Conservation (phyloP, 2,888 invertebrate species). For the Eristalis tenax region DNA sequence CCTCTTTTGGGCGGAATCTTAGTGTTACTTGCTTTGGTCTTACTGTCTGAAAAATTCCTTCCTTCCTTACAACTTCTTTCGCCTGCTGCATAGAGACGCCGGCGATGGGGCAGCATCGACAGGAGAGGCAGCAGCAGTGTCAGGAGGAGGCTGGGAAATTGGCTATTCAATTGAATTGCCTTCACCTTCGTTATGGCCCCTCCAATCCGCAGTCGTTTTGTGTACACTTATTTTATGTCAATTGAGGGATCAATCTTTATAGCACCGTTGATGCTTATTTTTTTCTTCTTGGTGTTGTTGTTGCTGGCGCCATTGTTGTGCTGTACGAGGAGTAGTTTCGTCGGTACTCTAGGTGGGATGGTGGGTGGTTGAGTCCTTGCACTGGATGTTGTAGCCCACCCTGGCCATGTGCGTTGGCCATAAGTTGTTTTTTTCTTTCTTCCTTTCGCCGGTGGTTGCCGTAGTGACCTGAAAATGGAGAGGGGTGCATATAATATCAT, state of each 20-base stretch:
- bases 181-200: slow-evolving; percentile 67
- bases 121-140: neutral
- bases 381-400: slow-evolving; percentile 4
- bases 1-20: neutral
- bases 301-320: slow-evolving; percentile 3
- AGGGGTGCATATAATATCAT: slow-evolving; percentile 38
- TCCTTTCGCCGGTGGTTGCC: slow-evolving; percentile 4
- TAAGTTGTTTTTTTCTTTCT: slow-evolving; percentile 36
- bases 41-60: slow-evolving; percentile 48
- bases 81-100: slow-evolving; percentile 6
- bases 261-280: slow-evolving; percentile 61
- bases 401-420: slow-evolving; percentile 36
- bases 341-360: neutral
- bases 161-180: slow-evolving; percentile 69
- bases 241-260: slow-evolving; percentile 71
- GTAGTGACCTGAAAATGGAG: neutral
- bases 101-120: neutral
- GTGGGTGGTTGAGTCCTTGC: slow-evolving; percentile 20
- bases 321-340: slow-evolving; percentile 6
- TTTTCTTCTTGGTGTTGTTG: slow-evolving; percentile 8
- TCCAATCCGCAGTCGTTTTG: slow-evolving; percentile 55
- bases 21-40: neutral
- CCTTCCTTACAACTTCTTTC: slow-evolving; percentile 39
- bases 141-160: slow-evolving; percentile 54
- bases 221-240: slow-evolving; percentile 71